Percentiles rank a stretch among this genome's conserved stretches.
These are phyloP conservation scores for Cremastinae sp. DNA, from an alignment of 2,888 invertebrate species.

Conservation along the genomic window DNA sequence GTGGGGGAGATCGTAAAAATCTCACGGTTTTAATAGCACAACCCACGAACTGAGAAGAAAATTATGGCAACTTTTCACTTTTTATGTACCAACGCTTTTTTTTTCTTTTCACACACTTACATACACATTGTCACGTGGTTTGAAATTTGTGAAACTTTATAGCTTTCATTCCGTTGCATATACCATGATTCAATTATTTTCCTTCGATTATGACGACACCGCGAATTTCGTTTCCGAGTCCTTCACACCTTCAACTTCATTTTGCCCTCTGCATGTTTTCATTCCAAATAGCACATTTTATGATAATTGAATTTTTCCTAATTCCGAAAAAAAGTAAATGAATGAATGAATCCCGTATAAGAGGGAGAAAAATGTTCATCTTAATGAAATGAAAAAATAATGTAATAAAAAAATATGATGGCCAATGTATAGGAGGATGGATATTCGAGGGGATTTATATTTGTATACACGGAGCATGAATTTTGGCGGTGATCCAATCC, in stretches of 20 bases:
- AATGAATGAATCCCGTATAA: no score
- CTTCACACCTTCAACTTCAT: no score
- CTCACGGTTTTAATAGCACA: constrained; percentile 36
- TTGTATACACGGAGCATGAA: constrained; percentile 39
- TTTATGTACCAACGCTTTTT: neutral
- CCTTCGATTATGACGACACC: no score
- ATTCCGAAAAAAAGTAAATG: no score
- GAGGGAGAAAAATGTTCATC: no score
- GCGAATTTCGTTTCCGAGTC: no score
- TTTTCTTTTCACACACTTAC: neutral
- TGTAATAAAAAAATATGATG: constrained; percentile 15
- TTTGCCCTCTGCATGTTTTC: no score
- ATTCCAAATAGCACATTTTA: no score
- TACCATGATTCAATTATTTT: no score
- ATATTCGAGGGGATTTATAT: constrained; percentile 32
- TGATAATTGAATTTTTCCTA: no score
- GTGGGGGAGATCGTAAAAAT: constrained; percentile 37
- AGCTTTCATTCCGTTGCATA: neutral
- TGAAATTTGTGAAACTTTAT: neutral
- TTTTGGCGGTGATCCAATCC: constrained; percentile 56
- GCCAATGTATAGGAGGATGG: constrained; percentile 22
- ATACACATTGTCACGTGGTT: no score
- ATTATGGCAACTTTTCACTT: constrained; percentile 15
- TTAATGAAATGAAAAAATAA: no score
- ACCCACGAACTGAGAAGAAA: constrained; percentile 20